Evolutionary conservation across 2,113 vertebrate species (phyloP).

Genomic region (Albula goreensis): DNA sequence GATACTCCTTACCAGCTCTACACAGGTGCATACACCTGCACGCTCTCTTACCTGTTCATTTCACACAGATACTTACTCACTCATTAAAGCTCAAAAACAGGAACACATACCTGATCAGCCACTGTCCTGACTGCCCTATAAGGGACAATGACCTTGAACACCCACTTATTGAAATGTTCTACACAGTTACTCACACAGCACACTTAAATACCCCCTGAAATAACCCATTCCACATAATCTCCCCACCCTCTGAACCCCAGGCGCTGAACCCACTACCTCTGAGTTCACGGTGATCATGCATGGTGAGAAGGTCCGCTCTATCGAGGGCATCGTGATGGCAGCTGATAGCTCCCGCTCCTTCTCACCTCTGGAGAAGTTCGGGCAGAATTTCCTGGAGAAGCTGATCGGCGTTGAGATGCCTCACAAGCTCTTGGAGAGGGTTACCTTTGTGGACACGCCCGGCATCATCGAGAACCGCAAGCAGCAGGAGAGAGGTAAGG

Average conservation of each 20-base stretch:
- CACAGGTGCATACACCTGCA: constrained; percentile 75
- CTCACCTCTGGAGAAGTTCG: constrained; percentile 95
- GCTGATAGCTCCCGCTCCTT: constrained; percentile 96
- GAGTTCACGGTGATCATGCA: constrained; percentile 99
- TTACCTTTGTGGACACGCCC: constrained; percentile 93
- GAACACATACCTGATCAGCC: background rate
- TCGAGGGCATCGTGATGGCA: constrained; percentile 97
- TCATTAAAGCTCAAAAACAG: background rate
- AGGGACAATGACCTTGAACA: background rate
- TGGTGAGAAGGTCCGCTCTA: constrained; percentile 92
- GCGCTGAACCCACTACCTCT: constrained; percentile 95
- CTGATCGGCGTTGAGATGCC: constrained; percentile 95
- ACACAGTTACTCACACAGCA: background rate
- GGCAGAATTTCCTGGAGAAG: constrained; percentile 98
- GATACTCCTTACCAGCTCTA: constrained; percentile 94
- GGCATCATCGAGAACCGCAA: constrained; percentile 99
- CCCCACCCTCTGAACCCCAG: constrained; percentile 56
- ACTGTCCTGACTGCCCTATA: background rate
- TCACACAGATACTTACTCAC: background rate
- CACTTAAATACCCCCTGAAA: background rate
- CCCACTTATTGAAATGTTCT: background rate
- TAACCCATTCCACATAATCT: background rate
- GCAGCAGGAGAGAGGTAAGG: constrained; percentile 93
- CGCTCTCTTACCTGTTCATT: background rate
- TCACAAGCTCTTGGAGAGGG: constrained; percentile 92